phyloP scores from a whole-genome alignment of 2,888 invertebrate species.

The Platycnemis pennipes region DNA sequence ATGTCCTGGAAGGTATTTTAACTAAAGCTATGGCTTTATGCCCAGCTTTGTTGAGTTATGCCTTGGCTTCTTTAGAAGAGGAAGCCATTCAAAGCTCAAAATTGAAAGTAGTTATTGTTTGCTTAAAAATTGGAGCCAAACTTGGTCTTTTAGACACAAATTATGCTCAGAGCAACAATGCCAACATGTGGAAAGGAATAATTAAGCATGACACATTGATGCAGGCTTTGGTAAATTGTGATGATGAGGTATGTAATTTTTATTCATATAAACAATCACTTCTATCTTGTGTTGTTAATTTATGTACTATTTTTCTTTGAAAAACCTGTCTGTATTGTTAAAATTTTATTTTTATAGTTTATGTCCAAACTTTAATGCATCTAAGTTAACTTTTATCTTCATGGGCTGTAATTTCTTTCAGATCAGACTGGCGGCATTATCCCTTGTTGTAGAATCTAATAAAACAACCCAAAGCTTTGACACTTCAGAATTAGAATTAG shows the following conservation, averaged over 20 bases:
- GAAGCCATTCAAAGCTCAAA: constrained; percentile 60
- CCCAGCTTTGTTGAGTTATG: constrained; percentile 71
- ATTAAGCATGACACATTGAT: constrained; percentile 81
- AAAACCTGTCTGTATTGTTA: too few species aligned
- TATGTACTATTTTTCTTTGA: too few species aligned
- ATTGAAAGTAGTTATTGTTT: constrained; percentile 61
- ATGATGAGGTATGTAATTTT: constrained; percentile 81
- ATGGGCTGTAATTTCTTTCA: constrained; percentile 75
- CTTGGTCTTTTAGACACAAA: constrained; percentile 32
- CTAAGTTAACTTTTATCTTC: not conserved
- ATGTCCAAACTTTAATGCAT: not conserved
- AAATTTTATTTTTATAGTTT: not conserved
- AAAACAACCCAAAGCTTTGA: constrained; percentile 86
- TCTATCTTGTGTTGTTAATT: too few species aligned
- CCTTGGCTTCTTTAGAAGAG: constrained; percentile 72
- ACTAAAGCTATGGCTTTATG: constrained; percentile 66
- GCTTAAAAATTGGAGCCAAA: constrained; percentile 66
- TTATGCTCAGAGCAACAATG: constrained; percentile 62
- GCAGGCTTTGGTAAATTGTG: constrained; percentile 81
- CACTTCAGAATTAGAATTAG: constrained; percentile 83
- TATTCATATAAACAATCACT: constrained; percentile 32
- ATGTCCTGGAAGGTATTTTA: constrained; percentile 74
- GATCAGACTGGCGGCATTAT: constrained; percentile 86
- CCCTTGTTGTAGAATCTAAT: constrained; percentile 87
- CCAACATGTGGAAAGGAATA: constrained; percentile 81